Evolutionary conservation across 2,797 vertebrate genomes (phyloP).

Genomic region (Sciaenops ocellatus): DNA sequence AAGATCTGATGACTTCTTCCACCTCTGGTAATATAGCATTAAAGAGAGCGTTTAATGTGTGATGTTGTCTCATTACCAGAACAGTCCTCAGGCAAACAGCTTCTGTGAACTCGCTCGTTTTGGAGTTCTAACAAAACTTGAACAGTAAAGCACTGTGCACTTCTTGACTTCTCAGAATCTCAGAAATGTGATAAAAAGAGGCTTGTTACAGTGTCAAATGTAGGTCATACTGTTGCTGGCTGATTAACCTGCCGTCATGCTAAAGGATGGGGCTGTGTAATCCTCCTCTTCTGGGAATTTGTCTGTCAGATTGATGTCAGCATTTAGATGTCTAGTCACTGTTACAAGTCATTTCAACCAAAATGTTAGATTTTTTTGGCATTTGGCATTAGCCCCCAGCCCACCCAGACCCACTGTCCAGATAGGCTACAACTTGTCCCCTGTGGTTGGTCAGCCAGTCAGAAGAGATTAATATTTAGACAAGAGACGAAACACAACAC

Average conservation of each 20-base stretch:
- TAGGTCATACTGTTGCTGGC: no score
- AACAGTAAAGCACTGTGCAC: conserved; percentile 27
- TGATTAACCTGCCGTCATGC: neutral
- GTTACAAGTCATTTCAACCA: neutral
- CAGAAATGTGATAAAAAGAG: neutral
- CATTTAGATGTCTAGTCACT: neutral
- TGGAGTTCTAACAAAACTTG: neutral
- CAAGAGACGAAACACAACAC: no score
- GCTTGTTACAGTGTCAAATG: neutral
- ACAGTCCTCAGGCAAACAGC: conserved; percentile 7
- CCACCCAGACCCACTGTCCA: no score
- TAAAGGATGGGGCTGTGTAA: neutral
- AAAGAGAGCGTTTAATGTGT: neutral
- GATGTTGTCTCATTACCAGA: neutral
- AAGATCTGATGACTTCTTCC: neutral
- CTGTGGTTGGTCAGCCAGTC: no score
- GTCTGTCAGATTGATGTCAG: neutral
- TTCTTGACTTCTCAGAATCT: conserved; percentile 3
- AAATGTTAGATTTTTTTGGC: no score
- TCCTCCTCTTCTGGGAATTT: neutral
- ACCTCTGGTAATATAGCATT: neutral
- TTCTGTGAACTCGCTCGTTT: neutral
- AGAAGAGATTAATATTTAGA: no score
- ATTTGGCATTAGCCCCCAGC: no score
- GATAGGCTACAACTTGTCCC: no score